Conservation (phyloP, 2,888 invertebrate genomes). For the Keiferia lycopersicella region DNA sequence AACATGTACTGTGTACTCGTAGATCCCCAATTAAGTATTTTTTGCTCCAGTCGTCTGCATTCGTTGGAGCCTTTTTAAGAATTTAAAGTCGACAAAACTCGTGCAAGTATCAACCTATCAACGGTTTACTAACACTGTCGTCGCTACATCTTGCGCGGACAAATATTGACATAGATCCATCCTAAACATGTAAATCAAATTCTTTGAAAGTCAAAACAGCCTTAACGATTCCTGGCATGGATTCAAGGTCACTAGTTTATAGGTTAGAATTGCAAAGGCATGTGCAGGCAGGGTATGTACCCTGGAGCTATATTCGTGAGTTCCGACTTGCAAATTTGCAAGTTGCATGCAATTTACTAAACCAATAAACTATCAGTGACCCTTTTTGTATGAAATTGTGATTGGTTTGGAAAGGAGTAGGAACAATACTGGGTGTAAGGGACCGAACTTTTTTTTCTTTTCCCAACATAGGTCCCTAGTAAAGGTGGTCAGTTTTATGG, state of each 20-base stretch:
- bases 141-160: neutral
- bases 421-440: too few relatives aligned
- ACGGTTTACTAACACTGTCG: neutral
- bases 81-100: too few relatives aligned
- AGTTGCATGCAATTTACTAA: neutral
- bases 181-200: conserved; percentile 21
- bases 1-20: too few relatives aligned
- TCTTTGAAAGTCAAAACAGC: conserved; percentile 32
- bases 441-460: too few relatives aligned
- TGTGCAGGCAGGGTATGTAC: too few relatives aligned
- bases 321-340: neutral
- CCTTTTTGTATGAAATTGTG: neutral
- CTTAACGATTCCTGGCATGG: conserved; percentile 30
- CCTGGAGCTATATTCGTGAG: neutral
- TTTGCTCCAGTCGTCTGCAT: too few relatives aligned
- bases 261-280: conserved; percentile 45
- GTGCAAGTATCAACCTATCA: too few relatives aligned
- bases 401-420: neutral
- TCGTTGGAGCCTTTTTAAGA: too few relatives aligned
- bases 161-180: conserved; percentile 8
- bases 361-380: neutral
- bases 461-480: too few relatives aligned
- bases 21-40: too few relatives aligned
- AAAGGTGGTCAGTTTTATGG: too few relatives aligned
- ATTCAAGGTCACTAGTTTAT: conserved; percentile 51